These are phyloP conservation scores for Athetis lepigone DNA, from an alignment of 2,888 invertebrate species.

Conservation along the genomic window DNA sequence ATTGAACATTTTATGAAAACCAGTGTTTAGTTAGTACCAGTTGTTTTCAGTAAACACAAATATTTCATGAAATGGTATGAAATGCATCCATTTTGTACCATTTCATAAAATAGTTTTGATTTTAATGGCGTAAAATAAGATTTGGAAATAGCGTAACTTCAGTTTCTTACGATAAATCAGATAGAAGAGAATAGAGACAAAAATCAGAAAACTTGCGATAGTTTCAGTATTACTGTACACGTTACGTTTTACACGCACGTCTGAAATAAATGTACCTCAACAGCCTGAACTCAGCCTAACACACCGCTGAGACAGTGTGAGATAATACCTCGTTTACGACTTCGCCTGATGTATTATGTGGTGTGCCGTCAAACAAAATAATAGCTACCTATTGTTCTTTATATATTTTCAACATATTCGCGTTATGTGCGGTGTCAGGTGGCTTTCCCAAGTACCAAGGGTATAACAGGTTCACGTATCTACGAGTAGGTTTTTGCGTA, in stretches of 20 bases:
- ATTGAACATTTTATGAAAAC: too few species aligned
- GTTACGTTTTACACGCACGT: background rate
- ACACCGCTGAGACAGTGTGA: constrained; percentile 1
- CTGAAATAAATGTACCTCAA: background rate
- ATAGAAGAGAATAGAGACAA: too few species aligned
- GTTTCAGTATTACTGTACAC: too few species aligned
- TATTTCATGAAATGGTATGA: too few species aligned
- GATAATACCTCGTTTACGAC: constrained; percentile 36
- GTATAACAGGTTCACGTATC: constrained; percentile 15
- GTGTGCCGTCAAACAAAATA: constrained; percentile 25
- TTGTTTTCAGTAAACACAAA: too few species aligned
- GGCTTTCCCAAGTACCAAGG: constrained; percentile 20
- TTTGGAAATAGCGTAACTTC: too few species aligned
- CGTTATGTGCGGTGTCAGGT: constrained; percentile 26
- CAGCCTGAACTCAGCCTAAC: background rate
- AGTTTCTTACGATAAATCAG: too few species aligned
- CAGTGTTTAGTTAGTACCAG: too few species aligned
- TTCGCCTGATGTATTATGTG: constrained; percentile 16
- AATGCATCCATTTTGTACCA: too few species aligned
- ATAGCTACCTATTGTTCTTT: background rate
- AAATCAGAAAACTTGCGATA: too few species aligned
- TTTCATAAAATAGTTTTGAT: too few species aligned
- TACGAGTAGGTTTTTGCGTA: background rate
- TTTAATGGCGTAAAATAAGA: too few species aligned
- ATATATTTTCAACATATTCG: constrained; percentile 16